Evolutionary conservation across 2,888 invertebrate genomes (phyloP).

Genomic region (Apamea monoglypha): DNA sequence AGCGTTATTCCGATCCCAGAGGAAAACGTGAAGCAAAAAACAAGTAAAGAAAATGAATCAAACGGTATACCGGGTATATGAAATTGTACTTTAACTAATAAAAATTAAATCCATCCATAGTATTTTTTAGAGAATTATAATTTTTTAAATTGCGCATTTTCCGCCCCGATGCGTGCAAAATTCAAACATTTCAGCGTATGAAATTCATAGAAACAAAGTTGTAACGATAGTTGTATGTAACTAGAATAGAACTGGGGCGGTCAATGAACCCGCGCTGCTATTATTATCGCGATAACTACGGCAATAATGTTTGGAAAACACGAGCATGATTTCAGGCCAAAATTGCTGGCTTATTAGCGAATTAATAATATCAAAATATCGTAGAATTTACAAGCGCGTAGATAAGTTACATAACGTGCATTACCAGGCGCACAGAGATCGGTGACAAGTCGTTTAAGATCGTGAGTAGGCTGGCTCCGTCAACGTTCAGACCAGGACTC

Average conservation of each 20-base stretch:
- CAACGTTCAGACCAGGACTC: slow-evolving; percentile 33
- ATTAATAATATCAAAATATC: slow-evolving; percentile 61
- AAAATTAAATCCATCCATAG: neutral
- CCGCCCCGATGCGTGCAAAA: slow-evolving; percentile 16
- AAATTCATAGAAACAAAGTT: slow-evolving; percentile 77
- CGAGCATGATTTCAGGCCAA: slow-evolving; percentile 76
- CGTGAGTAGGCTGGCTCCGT: slow-evolving; percentile 61
- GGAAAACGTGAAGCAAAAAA: slow-evolving; percentile 25
- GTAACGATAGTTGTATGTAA: slow-evolving; percentile 73
- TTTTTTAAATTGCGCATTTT: slow-evolving; percentile 28
- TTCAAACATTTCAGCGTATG: slow-evolving; percentile 66
- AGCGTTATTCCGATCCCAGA: slow-evolving; percentile 10
- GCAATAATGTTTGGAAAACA: slow-evolving; percentile 82
- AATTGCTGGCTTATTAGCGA: slow-evolving; percentile 68
- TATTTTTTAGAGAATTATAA: neutral
- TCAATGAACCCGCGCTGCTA: slow-evolving; percentile 81
- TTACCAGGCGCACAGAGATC: slow-evolving; percentile 40
- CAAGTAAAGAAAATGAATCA: slow-evolving; percentile 12
- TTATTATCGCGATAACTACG: slow-evolving; percentile 84
- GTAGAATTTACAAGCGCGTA: slow-evolving; percentile 19
- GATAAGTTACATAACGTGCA: slow-evolving; percentile 41
- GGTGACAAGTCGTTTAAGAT: slow-evolving; percentile 68
- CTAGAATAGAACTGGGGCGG: slow-evolving; percentile 87
- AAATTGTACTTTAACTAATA: neutral
- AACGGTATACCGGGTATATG: neutral